Evolutionary conservation across 92 coral and sea anemone genomes (phyloP).

Genomic region (Paragorgia papillata): DNA sequence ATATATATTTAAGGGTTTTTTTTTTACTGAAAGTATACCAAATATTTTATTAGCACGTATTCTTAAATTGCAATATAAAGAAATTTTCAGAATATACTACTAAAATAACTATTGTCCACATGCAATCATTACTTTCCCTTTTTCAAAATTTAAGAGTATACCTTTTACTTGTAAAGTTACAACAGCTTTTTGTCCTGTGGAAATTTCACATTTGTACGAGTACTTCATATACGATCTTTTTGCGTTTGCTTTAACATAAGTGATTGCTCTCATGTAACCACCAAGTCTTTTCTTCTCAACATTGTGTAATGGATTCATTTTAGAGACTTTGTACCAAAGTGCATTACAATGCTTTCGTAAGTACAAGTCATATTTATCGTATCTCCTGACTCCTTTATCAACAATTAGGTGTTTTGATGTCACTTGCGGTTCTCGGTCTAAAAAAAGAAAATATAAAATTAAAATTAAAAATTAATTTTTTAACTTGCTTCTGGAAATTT

Average conservation of each 20-base stretch:
- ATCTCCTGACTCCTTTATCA: constrained; percentile 32
- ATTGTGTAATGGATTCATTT: neutral
- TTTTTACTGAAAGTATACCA: too few relatives aligned
- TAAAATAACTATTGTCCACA: too few relatives aligned
- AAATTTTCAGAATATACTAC: too few relatives aligned
- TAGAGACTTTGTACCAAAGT: neutral
- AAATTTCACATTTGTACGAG: neutral
- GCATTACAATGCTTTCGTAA: constrained; percentile 7
- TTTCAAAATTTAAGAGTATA: too few relatives aligned
- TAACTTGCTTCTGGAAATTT: too few relatives aligned
- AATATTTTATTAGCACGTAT: too few relatives aligned
- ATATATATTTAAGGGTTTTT: too few relatives aligned
- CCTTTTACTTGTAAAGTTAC: constrained; percentile 20
- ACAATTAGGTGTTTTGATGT: neutral
- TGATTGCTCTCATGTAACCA: constrained; percentile 4
- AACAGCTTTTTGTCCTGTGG: neutral
- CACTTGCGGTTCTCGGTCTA: neutral
- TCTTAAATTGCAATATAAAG: too few relatives aligned
- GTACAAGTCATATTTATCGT: constrained; percentile 14
- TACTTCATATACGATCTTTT: neutral
- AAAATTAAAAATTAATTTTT: neutral
- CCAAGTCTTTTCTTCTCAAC: neutral
- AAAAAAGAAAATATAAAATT: neutral
- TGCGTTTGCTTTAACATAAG: neutral
- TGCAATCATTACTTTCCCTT: too few relatives aligned